phyloP scores from a whole-genome alignment of 2,888 invertebrate genomes.

The Trissolcus japonicus region DNA sequence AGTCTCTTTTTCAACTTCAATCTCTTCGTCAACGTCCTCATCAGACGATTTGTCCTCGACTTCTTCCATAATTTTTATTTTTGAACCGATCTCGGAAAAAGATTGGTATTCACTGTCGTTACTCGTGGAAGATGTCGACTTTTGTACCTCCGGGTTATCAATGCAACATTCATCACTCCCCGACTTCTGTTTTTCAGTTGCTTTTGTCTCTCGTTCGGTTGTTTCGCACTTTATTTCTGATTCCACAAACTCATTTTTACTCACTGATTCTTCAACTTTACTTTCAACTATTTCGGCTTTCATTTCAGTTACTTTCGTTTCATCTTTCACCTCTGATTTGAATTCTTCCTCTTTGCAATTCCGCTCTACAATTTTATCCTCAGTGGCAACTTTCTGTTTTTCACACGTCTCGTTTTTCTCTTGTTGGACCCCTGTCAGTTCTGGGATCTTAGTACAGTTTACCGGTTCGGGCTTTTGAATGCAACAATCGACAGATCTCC shows the following conservation, averaged over 20 bases:
- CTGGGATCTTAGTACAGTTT: slow-evolving; percentile 12
- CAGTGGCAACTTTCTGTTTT: background rate
- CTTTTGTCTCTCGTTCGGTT: background rate
- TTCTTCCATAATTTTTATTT: slow-evolving; percentile 15
- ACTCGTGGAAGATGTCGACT: slow-evolving; percentile 28
- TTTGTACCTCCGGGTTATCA: slow-evolving; percentile 27
- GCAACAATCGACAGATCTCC: slow-evolving; percentile 53
- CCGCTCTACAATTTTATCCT: background rate
- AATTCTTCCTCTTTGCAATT: background rate
- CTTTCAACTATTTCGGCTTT: background rate
- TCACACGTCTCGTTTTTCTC: slow-evolving; percentile 2
- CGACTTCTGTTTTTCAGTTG: slow-evolving; percentile 1
- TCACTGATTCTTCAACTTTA: background rate
- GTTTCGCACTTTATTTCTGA: background rate
- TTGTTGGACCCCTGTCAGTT: background rate
- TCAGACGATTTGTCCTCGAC: slow-evolving; percentile 57
- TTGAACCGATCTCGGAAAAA: slow-evolving; percentile 29
- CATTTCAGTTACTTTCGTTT: slow-evolving; percentile 2
- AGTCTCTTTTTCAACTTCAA: slow-evolving; percentile 10
- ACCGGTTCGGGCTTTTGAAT: slow-evolving; percentile 35
- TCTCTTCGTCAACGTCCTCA: too few species aligned
- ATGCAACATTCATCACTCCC: slow-evolving; percentile 10
- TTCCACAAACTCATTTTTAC: too few species aligned
- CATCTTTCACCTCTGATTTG: background rate
- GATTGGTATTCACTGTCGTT: slow-evolving; percentile 39